Base-by-base conservation (phyloP, 2,888 invertebrate species). In the Ditula angustiorana region DNA sequence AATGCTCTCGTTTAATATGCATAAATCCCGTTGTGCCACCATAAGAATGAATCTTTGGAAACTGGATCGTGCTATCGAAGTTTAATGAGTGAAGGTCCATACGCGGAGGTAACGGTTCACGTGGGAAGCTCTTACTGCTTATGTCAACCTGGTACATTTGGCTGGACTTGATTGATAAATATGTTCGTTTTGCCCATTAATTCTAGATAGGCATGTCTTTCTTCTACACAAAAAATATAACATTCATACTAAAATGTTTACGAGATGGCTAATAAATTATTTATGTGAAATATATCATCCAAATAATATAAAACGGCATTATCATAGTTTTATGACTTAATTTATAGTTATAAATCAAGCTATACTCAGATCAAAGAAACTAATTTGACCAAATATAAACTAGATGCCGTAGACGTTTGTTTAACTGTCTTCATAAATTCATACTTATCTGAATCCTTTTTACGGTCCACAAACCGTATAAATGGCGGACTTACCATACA, bases 391-490 rank as follows among this genome's bases (percentile, higher is more conserved):
- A 55, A 33, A 26, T 44, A 24, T 21, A 30, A 52, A 52, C 26
- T 16, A 5, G 30, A 52, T 37, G 28, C 11, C 11, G 8, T 55
- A 49, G 28, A 16, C 11, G 8, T 55, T 61, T n/a, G 21, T 47
- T 11, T 19, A 46, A 53, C 35, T 24, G 41, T 50, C 23, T 11
- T 8, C 8, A 41, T 50, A 57, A 33, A 62, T 62, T 23, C 37
- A 49, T 19, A 44, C 24, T 30, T 44, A 50, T 58, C 35, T 11
- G 28, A 21, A 63, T 58, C 46, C 44, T 53, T 64, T 37, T 52
- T 64, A 59, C 35, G 46, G 58, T 64, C 28, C 13, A 2, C 58
- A 58, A 58, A 53, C 64, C 52, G 35, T 53, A 64, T 52, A 58
- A 58, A 53, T 58, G 58, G 52, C 52, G 24, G 16, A 21, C 44